Base-by-base conservation (phyloP, 1,140 invertebrate genomes). In the Panulirus ornatus region DNA sequence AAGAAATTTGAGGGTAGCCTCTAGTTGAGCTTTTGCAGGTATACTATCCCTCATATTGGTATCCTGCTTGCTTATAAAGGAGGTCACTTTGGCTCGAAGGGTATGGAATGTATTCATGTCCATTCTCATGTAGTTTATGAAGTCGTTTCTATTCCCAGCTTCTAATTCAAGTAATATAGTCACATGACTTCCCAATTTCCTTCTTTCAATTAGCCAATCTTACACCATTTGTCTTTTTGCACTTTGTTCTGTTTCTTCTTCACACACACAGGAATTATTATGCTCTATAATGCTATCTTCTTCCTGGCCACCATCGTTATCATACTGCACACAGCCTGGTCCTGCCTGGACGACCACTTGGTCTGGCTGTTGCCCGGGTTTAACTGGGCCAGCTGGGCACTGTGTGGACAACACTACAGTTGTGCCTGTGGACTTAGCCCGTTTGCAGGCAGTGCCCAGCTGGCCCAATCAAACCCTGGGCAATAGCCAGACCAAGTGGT, bases 1-100 rank as follows among this genome's bases (percentile, higher is more conserved):
- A 22, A 71, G 30, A 34, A 71, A 78, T 27, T 8, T 78, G 75
- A 78, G 75, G 30, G 34, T 78, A 14, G 75, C 75, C 40, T 36
- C 75, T 27, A 78, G 75, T 14, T 36, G 40, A 78, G 34, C 75
- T 42, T 78, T 27, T 78, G 34, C 75, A 38, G 34, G 27, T 78
- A 78, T 78, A 42, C 75, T 19, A 8, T 36, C 14, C 75, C 40
- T 78, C 34, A 78, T 40, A 42, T 78, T 14, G 75, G 75, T 78
- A 78, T 78, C 75, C 40, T 78, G 75, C 40, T 78, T 78, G 30
- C 14, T 42, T 78, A 78, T 78, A 42, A 9, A 78, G 30, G 30
- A 27, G 8, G 8, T 27, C 40, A 78, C 75, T 78, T 78, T 78
- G 8, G 30, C 75, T 40, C 14, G 30, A 27, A 78, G 75, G 8